Base-by-base conservation (phyloP, 2,797 vertebrate species). In the Kryptolebias ocellatus region DNA sequence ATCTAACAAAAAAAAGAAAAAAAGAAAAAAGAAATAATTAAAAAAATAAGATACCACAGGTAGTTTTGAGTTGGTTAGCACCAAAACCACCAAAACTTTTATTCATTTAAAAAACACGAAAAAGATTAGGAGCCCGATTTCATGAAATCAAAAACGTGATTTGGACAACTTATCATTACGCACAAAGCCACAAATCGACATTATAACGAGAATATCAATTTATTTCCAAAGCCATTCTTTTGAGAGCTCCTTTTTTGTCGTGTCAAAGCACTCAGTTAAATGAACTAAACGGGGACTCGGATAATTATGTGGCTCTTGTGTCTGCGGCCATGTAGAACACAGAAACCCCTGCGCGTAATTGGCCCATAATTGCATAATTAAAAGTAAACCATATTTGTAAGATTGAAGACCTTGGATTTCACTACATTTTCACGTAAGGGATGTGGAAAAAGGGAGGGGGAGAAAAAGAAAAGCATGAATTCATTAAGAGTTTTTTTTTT, bases 311-410 rank as follows among this genome's bases (percentile, higher is more conserved):
- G 31, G 18, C 0, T 9, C 2, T 50, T 10, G 1, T 37, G 49
- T 64, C 51, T 50, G 59, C 16, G 28, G 60, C 44, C 47, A 46
- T 46, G 5, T 16, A 58, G 52, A 58, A 50, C 47, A 37, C 1
- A 16, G 17, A 44, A 10, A n/a, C 39, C 27, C 1, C 27, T 42
- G 24, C 14, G 12, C 50, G 53, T 45, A 64, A 64, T 27, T 47
- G 42, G 1, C 10, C 44, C 53, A 18, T 67, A 70, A 79, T 76
- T 47, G 70, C 80, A 61, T 68, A 37, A 69, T 72, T 56, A 64
- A 79, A 68, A 60, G 27, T 18, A 62, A 67, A 61, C 9, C 42
- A 12, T 10, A 54, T 65, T 52, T 67, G 49, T 11, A 56, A 39
- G 31, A 67, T 8, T 49, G 39, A 45, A 59, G 18, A 49, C 14